Conservation (phyloP, 2,888 invertebrate genomes). For the Lasioglossum pauxillum region DNA sequence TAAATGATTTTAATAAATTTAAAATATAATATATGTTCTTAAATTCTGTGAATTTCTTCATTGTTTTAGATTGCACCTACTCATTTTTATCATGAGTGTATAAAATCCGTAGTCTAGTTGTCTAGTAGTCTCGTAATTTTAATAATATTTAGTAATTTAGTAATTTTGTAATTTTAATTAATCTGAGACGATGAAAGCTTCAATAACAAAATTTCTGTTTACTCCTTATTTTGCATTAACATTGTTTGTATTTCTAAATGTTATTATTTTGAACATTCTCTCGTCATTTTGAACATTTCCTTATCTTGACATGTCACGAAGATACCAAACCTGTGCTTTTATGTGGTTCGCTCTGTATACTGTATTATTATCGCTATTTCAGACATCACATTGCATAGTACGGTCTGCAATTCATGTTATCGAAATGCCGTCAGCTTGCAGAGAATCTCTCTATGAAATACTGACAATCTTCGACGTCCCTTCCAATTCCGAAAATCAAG, state of each 20-base stretch:
- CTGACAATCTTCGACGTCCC: constrained; percentile 3
- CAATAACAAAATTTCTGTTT: not conserved
- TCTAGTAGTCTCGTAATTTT: too few relatives aligned
- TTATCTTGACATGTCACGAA: not conserved
- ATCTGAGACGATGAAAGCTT: not conserved
- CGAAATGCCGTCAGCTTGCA: not conserved
- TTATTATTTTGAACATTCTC: too few relatives aligned
- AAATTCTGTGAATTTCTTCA: not conserved
- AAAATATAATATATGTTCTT: not conserved
- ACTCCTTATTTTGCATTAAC: not conserved
- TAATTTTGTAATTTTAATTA: too few relatives aligned
- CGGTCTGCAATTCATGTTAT: not conserved
- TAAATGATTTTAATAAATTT: not conserved
- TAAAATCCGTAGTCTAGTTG: not conserved
- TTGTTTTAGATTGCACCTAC: not conserved
- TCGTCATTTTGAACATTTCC: not conserved
- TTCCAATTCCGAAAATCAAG: constrained; percentile 25
- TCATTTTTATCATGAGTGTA: not conserved
- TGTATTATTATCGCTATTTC: not conserved
- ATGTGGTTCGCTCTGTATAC: not conserved
- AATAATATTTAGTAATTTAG: too few relatives aligned
- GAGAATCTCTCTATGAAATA: not conserved
- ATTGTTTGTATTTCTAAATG: not conserved
- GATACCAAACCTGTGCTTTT: not conserved
- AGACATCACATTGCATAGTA: not conserved